Base-by-base conservation (phyloP, 2,797 vertebrate species). In the Acipenser ruthenus region DNA sequence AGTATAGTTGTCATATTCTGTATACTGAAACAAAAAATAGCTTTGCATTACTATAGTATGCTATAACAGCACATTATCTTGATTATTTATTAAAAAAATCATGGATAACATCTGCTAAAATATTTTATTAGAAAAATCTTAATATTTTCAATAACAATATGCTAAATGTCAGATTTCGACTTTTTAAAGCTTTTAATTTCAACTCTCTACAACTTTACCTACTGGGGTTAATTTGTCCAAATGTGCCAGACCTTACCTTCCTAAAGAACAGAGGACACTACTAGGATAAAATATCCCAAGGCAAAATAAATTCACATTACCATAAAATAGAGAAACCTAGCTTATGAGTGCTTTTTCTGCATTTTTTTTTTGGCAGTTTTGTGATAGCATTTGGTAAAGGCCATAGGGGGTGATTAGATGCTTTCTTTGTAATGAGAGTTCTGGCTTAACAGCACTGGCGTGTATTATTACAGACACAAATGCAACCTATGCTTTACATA, bases 391-490 rank as follows among this genome's bases (percentile, higher is more conserved):
- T 80, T 82, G 80, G 79, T 79, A 72, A 73, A 76, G 76, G 76
- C 79, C 76, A 78, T 76, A 74, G 79, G 77, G 78, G 76, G 79
- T 82, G 78, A 79, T 76, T 79, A 77, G 74, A 80, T 73, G 78
- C 75, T 77, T 74, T 78, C 79, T 80, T 74, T 78, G 75, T 82
- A 78, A 82, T 82, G 78, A 80, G 79, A 80, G 74, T 73, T 73
- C 73, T 82, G 80, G 76, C 79, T 75, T 82, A 79, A 79, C 80
- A 75, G 78, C 77, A 76, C 79, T 79, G 80, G 75, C 73, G 66
- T 73, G 75, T 76, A 76, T 78, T 77, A 77, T 74, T 18, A 18
- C 18, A 71, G 74, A 77, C 75, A 73, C 63, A 47, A 72, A 80
- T 37, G 4, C 37, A 37, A 37, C 37, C 37, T 37, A 37, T 37